Conservation (phyloP, 1,140 invertebrate species). For the Bilobella aurantiaca region DNA sequence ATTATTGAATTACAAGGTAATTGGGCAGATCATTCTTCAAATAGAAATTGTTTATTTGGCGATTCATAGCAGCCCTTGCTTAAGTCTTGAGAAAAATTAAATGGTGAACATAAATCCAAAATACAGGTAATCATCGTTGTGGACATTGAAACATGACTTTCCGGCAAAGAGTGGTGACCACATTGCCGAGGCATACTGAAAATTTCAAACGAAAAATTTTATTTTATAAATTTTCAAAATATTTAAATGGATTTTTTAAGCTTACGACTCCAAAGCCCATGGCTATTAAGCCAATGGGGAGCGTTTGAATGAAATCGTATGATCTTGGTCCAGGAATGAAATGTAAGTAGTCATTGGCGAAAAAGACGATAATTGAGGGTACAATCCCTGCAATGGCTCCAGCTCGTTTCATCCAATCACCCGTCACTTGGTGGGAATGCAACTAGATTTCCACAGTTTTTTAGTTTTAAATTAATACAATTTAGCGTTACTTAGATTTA, state of each 20-base stretch:
- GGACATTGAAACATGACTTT: not conserved
- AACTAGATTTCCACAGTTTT: too few relatives aligned
- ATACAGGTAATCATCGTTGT: not conserved
- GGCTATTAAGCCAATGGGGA: not conserved
- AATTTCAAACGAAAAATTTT: not conserved
- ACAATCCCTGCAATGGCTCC: too few relatives aligned
- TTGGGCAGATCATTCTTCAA: not conserved
- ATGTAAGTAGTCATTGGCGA: too few relatives aligned
- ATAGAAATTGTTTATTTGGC: not conserved
- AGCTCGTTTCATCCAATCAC: too few relatives aligned
- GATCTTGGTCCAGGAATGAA: not conserved
- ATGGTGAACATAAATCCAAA: not conserved
- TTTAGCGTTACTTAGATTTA: too few relatives aligned
- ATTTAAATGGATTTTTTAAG: too few relatives aligned
- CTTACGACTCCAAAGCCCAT: not conserved
- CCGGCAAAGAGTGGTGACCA: not conserved
- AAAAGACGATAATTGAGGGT: too few relatives aligned
- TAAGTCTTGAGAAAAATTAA: too few relatives aligned
- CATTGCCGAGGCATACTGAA: not conserved
- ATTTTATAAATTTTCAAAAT: not conserved
- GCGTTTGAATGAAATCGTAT: not conserved
- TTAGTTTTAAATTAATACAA: too few relatives aligned
- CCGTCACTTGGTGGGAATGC: too few relatives aligned
- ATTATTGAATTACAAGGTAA: not conserved
- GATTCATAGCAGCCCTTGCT: too few relatives aligned